Conservation (phyloP, 2,888 invertebrate genomes). For the Strigamia maritima region DNA sequence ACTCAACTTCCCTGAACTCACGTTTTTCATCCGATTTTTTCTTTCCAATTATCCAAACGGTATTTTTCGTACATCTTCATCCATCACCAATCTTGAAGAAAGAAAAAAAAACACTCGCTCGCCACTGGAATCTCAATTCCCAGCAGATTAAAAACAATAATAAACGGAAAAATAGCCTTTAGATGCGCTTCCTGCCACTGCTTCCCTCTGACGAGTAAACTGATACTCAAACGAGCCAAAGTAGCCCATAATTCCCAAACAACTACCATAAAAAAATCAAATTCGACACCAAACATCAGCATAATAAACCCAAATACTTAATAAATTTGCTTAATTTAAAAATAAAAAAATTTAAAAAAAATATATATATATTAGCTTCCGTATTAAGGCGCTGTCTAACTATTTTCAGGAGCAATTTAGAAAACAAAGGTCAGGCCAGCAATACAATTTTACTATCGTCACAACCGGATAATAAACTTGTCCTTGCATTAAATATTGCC, state of each 20-base stretch:
- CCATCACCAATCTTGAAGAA: neutral
- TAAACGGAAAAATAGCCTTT: neutral
- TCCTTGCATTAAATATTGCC: constrained; percentile 14
- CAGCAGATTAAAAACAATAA: neutral
- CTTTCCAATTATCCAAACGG: too few relatives aligned
- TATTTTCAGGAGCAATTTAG: neutral
- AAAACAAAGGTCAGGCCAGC: neutral
- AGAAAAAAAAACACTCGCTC: neutral
- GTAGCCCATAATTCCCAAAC: neutral
- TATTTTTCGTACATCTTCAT: neutral
- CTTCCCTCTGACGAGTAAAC: constrained; percentile 9
- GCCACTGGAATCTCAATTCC: neutral
- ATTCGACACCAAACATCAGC: too few relatives aligned
- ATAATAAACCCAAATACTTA: neutral
- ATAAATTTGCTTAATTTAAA: neutral
- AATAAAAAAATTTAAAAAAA: neutral
- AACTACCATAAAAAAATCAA: neutral
- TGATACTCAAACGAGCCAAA: neutral
- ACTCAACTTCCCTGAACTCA: too few relatives aligned
- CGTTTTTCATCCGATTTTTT: too few relatives aligned
- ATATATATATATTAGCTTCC: neutral
- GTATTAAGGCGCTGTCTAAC: neutral
- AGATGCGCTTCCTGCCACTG: neutral
- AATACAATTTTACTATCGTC: neutral
- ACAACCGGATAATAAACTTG: constrained; percentile 17